Conservation (phyloP, 2,888 invertebrate species). For the Drosophila macrospina region DNA sequence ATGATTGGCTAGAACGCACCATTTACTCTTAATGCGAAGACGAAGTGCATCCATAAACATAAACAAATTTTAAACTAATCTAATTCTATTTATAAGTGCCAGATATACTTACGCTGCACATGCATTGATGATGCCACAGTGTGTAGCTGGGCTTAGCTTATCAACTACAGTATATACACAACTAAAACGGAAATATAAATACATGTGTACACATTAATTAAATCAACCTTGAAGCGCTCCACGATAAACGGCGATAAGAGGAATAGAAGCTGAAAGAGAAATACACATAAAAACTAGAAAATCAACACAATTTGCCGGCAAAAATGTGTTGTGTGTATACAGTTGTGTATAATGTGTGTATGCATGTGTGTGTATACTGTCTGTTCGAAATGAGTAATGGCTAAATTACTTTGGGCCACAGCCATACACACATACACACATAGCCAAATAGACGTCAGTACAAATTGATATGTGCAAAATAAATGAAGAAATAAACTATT, state of each 20-base stretch:
- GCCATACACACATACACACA: constrained; percentile 27
- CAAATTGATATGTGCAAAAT: constrained; percentile 52
- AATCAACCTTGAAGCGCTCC: constrained; percentile 60
- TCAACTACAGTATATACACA: constrained; percentile 39
- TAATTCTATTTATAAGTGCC: constrained; percentile 66
- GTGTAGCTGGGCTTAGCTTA: constrained; percentile 33
- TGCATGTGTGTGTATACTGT: constrained; percentile 5
- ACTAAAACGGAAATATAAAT: constrained; percentile 59
- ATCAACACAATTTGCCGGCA: constrained; percentile 45
- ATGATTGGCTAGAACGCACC: constrained; percentile 96
- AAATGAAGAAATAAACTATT: constrained; percentile 5
- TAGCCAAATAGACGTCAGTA: constrained; percentile 56
- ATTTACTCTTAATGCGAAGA: constrained; percentile 89
- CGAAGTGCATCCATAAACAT: constrained; percentile 26
- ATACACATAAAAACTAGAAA: constrained; percentile 43
- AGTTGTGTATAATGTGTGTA: constrained; percentile 25
- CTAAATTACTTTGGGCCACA: constrained; percentile 27
- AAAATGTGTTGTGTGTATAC: constrained; percentile 13
- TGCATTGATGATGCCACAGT: constrained; percentile 25
- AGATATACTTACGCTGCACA: constrained; percentile 65
- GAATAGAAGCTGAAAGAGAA: background rate
- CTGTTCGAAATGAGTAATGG: constrained; percentile 41
- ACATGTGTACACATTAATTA: constrained; percentile 55
- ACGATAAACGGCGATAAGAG: constrained; percentile 21
- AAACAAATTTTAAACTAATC: constrained; percentile 45